Percentiles rank a stretch among this genome's conserved stretches.
phyloP scores from a whole-genome alignment of 2,888 invertebrate species.

The Eupithecia subumbrata region DNA sequence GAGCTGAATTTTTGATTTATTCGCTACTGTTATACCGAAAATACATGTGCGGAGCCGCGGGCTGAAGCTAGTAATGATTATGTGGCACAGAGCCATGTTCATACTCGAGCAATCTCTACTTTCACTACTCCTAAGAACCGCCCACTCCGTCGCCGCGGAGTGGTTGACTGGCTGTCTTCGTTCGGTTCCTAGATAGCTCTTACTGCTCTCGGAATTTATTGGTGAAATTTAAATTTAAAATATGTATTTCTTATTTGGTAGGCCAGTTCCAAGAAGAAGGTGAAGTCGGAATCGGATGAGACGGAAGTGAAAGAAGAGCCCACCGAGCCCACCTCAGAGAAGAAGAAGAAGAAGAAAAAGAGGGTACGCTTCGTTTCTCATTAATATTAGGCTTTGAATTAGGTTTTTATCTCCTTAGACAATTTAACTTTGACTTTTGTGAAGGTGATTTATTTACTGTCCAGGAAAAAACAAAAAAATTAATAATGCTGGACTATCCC shows the following conservation, averaged over 20 bases:
- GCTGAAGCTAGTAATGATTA: neutral
- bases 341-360: constrained; percentile 83
- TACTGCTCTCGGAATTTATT: neutral
- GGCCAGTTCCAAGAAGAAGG: constrained; percentile 71
- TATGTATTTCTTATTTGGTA: constrained; percentile 38
- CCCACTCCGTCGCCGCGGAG: neutral
- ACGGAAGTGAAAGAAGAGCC: constrained; percentile 42
- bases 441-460: no score
- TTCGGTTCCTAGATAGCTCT: neutral
- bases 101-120: constrained; percentile 11
- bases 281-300: constrained; percentile 48
- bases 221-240: neutral
- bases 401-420: neutral
- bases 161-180: neutral
- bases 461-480: neutral
- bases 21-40: neutral
- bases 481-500: no score
- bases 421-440: neutral
- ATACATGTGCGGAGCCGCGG: neutral
- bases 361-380: constrained; percentile 41
- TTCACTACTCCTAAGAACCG: neutral
- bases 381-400: neutral
- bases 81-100: neutral
- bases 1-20: neutral
- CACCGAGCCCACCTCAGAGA: constrained; percentile 64